Percentiles rank a stretch among this genome's conserved stretches.
phyloP scores from a whole-genome alignment of 92 coral and sea anemone species.

The Phenganax marumi region DNA sequence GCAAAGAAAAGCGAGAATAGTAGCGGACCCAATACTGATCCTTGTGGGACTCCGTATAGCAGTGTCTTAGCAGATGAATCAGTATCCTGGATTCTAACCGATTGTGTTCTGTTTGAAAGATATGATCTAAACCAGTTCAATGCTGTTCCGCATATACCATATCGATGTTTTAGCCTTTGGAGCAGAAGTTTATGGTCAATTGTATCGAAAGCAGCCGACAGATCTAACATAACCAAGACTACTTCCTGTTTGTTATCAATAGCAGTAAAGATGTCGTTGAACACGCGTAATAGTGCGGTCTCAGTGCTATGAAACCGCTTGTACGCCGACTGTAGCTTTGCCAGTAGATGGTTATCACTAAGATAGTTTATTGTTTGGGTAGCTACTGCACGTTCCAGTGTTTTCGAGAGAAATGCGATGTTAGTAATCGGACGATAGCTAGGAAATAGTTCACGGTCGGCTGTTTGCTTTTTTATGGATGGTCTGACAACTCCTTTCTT shows the following conservation, averaged over 20 bases:
- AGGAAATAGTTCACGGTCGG: not conserved
- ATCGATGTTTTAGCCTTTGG: not conserved
- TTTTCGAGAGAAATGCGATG: constrained; percentile 12
- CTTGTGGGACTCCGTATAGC: constrained; percentile 6
- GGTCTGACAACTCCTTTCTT: constrained; percentile 14
- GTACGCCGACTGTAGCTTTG: constrained; percentile 30
- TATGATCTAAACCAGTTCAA: constrained; percentile 3
- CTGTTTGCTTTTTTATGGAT: not conserved
- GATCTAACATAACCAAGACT: constrained; percentile 37
- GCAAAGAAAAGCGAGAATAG: constrained; percentile 12
- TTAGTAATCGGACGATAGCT: constrained; percentile 22
- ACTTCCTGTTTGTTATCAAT: constrained; percentile 29
- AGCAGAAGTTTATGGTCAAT: not conserved
- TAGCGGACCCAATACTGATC: not conserved
- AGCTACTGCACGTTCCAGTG: not conserved
- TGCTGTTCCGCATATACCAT: constrained; percentile 4
- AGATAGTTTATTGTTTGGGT: constrained; percentile 1
- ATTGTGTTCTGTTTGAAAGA: not conserved
- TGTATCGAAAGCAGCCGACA: constrained; percentile 38
- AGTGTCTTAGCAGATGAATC: not conserved
- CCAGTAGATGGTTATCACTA: not conserved
- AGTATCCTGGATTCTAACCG: not conserved
- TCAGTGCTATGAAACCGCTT: constrained; percentile 34
- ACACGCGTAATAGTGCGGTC: constrained; percentile 26
- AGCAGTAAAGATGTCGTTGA: constrained; percentile 22